phyloP scores from a whole-genome alignment of 1,140 invertebrate genomes.

The Aporrectodea caliginosa region DNA sequence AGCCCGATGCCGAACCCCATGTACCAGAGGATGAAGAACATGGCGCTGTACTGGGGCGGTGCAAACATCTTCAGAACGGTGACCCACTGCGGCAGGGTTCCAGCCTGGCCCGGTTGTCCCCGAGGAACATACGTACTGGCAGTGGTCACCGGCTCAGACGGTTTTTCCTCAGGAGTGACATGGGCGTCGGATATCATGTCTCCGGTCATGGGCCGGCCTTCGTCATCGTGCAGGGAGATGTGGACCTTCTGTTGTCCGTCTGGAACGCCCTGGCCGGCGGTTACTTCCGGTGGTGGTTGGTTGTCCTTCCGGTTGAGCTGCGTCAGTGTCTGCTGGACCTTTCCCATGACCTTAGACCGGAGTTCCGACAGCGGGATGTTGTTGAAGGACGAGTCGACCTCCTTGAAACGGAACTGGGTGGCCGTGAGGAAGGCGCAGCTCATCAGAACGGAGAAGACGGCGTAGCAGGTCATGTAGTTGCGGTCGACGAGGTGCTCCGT shows the following conservation, averaged over 20 bases:
- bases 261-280: background rate
- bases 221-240: constrained; percentile 11
- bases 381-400: constrained; percentile 13
- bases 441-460: constrained; percentile 95
- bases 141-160: background rate
- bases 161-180: background rate
- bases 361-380: constrained; percentile 12
- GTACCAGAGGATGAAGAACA: constrained; percentile 94
- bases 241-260: constrained; percentile 25
- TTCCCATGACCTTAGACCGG: constrained; percentile 13
- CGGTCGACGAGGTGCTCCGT: constrained; percentile 74
- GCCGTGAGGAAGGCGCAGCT: constrained; percentile 87
- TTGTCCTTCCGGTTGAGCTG: background rate
- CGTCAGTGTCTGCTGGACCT: background rate
- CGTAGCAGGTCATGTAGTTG: constrained; percentile 98
- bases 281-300: background rate
- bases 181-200: constrained; percentile 8
- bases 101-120: constrained; percentile 32
- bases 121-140: constrained; percentile 29
- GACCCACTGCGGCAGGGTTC: constrained; percentile 31
- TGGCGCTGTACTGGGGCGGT: constrained; percentile 59
- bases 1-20: constrained; percentile 99
- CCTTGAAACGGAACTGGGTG: constrained; percentile 66
- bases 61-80: constrained; percentile 46
- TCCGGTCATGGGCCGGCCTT: background rate